phyloP scores from a whole-genome alignment of 2,113 vertebrate species.

The Gallinago jamesoni region DNA sequence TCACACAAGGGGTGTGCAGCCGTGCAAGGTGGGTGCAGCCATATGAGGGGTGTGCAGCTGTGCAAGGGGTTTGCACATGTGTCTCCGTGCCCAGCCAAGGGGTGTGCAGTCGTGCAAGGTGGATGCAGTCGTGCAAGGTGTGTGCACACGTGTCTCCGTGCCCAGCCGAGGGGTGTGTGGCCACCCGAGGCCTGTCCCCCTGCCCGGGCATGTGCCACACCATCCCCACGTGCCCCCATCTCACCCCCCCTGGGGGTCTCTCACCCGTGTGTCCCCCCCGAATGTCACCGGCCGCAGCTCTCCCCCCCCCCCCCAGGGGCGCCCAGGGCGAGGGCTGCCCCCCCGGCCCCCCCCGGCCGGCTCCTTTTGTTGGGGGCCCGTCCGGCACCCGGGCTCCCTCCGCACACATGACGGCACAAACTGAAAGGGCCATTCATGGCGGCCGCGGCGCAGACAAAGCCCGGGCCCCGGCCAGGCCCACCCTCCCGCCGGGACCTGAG shows the following conservation, averaged over 20 bases:
- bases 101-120: background rate
- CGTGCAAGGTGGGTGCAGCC: too few relatives aligned
- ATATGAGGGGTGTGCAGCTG: background rate
- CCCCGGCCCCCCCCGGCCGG: background rate
- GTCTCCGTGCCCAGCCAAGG: too few relatives aligned
- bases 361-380: background rate
- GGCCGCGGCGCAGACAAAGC: conserved; percentile 6
- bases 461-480: background rate
- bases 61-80: too few relatives aligned
- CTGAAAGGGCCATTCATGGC: conserved; percentile 45
- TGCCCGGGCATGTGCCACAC: background rate
- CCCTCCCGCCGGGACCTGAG: background rate
- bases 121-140: too few relatives aligned
- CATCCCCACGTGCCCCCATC: background rate
- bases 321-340: background rate
- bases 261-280: fast-evolving
- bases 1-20: too few relatives aligned
- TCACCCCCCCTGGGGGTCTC: background rate
- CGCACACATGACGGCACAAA: conserved; percentile 36
- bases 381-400: background rate
- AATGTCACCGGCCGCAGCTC: background rate
- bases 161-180: background rate
- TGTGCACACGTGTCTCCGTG: too few relatives aligned
- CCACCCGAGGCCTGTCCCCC: too few relatives aligned
- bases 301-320: background rate